Evolutionary conservation across 2,888 invertebrate genomes (phyloP), one percentile per base, ranked within the genome.

Genomic region (Uropetala carovei): DNA sequence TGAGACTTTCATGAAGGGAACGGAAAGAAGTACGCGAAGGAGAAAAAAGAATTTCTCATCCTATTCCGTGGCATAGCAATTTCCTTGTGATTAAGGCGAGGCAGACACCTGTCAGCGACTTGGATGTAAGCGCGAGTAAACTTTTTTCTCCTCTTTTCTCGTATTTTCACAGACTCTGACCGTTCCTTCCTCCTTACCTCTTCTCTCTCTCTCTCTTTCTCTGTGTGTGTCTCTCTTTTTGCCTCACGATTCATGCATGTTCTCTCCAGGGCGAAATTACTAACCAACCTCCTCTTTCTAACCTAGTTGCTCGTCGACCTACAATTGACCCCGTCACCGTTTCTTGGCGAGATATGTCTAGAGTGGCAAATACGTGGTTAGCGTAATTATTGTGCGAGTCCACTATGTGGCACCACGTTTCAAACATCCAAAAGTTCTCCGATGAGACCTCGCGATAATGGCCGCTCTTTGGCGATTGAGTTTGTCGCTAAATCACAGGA

Each of bases 1-100:
- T 75, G 75, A 75, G 27, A 75, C 75, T 22, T 75, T 75, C 75
- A 27, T 22, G 68, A 68, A 22, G 18, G 68, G 68, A n/a, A 22
- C 68, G 27, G 27, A 18, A 27, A 27, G 75, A 27, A 27, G 22
- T 27, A 13, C 11, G 75, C 27, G 75, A 75, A 75, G 22, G n/a
- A n/a, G n/a, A n/a, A 75, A 75, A 75, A 75, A 75, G 1, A 43
- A 43, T 43, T 43, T 13, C 75, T 27, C 18, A 75, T 75, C 75
- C 13, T 75, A 75, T 27, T 13, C 22, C 75, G 75, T 75, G 27
- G 75, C 75, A 75, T 27, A 75, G 75, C 75, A 75, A 75, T 75
- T 75, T 75, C 75, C 75, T 75, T 27, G 75, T 75, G 75, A 75
- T 75, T 75, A 75, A 75, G 75, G 75, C 13, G 75, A 18, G 27